These are phyloP conservation scores for Oreotragus oreotragus DNA, from an alignment of 2,113 vertebrate genomes.

Conservation along the genomic window DNA sequence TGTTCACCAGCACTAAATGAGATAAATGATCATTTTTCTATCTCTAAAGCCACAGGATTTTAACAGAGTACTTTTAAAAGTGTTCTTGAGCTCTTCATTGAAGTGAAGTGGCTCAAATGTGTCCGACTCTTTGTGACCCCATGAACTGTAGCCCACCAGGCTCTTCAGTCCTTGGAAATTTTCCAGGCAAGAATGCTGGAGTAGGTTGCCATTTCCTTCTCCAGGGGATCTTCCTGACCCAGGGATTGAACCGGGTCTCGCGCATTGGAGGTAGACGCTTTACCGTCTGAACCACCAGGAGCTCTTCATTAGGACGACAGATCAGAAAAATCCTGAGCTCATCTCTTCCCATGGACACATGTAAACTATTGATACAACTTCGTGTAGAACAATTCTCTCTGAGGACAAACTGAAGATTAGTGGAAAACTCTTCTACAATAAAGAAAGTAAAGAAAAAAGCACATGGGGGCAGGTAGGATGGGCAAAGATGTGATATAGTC, in stretches of 20 bases:
- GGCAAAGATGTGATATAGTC: background rate
- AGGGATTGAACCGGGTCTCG: no score
- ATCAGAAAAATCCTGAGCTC: background rate
- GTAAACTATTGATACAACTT: background rate
- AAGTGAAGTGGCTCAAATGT: no score
- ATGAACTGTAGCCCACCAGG: no score
- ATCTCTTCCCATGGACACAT: background rate
- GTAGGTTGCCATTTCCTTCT: no score
- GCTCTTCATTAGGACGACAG: background rate
- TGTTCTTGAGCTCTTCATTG: background rate
- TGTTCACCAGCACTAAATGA: background rate
- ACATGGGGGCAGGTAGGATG: background rate
- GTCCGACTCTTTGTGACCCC: no score
- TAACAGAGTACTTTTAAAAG: background rate
- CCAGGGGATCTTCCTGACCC: no score
- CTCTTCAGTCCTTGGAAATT: no score
- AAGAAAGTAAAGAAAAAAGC: background rate
- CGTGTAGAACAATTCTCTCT: background rate
- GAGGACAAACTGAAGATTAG: background rate
- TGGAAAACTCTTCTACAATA: background rate
- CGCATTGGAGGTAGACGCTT: accelerated
- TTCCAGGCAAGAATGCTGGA: no score
- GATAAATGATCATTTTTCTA: background rate
- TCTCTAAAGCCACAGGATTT: background rate
- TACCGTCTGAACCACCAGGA: background rate